Evolutionary conservation across 1,140 invertebrate genomes (phyloP).

Genomic region (Andricus grossulariae): DNA sequence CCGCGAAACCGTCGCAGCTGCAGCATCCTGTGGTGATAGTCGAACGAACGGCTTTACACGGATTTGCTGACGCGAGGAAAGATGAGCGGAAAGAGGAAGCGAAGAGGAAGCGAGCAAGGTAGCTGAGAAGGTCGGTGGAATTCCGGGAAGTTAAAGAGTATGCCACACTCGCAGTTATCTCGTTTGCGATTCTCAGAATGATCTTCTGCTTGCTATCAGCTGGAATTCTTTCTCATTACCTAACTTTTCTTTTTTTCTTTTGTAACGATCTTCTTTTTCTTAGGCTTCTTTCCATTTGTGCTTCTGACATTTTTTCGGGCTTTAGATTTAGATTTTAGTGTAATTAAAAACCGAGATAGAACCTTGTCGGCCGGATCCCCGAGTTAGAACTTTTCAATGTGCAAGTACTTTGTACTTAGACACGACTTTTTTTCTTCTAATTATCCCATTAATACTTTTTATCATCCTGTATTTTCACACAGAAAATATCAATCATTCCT

Average conservation of each 20-base stretch:
- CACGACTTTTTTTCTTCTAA: too few species aligned
- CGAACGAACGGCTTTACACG: not conserved
- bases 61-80: constrained; percentile 14
- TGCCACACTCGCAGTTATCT: constrained; percentile 12
- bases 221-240: constrained; percentile 15
- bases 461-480: too few species aligned
- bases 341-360: too few species aligned
- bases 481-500: too few species aligned
- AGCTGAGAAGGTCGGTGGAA: constrained; percentile 15
- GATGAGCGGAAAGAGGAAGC: constrained; percentile 18
- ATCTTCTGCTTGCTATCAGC: not conserved
- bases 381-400: too few species aligned
- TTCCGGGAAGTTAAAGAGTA: constrained; percentile 3
- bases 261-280: too few species aligned
- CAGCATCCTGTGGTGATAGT: not conserved
- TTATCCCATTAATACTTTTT: too few species aligned
- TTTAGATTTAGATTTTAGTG: too few species aligned
- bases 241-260: too few species aligned
- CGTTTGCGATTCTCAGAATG: constrained; percentile 11
- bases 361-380: too few species aligned
- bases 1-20: not conserved
- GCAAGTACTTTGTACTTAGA: too few species aligned
- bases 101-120: constrained; percentile 18
- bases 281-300: not conserved
- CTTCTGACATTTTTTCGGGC: too few species aligned